phyloP scores from a whole-genome alignment of 1,140 invertebrate genomes.

The Pristionchus pacificus region DNA sequence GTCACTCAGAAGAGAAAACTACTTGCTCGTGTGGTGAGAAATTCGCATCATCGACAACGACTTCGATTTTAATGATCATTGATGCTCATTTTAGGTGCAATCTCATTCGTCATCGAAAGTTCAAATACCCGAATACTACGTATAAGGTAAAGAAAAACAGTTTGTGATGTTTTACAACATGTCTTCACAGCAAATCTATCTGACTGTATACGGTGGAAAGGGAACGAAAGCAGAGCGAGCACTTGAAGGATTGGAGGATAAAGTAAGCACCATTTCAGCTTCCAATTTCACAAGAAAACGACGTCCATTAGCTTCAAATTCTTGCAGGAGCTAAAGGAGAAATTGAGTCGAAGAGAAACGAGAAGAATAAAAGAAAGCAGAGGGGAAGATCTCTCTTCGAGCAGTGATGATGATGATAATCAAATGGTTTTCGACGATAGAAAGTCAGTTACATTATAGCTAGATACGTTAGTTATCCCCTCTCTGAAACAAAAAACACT shows the following conservation, averaged over 20 bases:
- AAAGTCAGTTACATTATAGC: background rate
- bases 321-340: background rate
- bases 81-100: too few species aligned
- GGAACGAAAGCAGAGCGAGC: slow-evolving; percentile 35
- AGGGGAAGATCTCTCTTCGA: background rate
- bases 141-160: slow-evolving; percentile 14
- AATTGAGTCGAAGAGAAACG: slow-evolving; percentile 8
- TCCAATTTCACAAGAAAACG: too few species aligned
- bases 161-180: background rate
- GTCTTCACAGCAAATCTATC: slow-evolving; percentile 29
- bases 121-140: slow-evolving; percentile 28
- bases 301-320: too few species aligned
- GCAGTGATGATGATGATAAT: background rate
- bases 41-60: background rate
- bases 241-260: slow-evolving; percentile 20
- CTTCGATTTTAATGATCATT: background rate
- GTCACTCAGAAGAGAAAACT: slow-evolving; percentile 32
- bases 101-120: slow-evolving; percentile 26
- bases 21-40: slow-evolving; percentile 29
- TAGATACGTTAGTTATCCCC: background rate
- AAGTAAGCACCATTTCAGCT: too few species aligned
- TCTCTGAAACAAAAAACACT: too few species aligned
- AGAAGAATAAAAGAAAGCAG: slow-evolving; percentile 19
- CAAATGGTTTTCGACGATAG: background rate
- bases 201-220: slow-evolving; percentile 29